Percentiles rank a stretch among this genome's conserved stretches.
Evolutionary conservation across 64 coral and sea anemone species (phyloP).

Genomic region (Hydrozoanthus tunicans): DNA sequence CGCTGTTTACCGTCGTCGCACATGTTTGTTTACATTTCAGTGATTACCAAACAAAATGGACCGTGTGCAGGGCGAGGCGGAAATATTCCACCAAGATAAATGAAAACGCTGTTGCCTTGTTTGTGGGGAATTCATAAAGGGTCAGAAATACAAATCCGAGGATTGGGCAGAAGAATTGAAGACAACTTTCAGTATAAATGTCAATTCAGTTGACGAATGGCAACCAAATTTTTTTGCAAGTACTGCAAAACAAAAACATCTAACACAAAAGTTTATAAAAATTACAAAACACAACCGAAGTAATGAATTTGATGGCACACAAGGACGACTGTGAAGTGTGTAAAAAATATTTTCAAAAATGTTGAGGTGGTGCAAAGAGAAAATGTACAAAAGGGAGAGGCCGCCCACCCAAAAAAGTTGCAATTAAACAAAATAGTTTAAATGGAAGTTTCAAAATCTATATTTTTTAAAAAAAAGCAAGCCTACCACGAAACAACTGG

Average conservation of each 20-base stretch:
- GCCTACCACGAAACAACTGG: not conserved
- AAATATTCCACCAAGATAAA: slow-evolving; percentile 1
- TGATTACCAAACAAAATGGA: not conserved
- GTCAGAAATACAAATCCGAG: not conserved
- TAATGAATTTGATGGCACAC: not conserved
- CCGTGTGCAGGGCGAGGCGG: not conserved
- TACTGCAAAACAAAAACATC: not conserved
- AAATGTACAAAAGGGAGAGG: slow-evolving; percentile 10
- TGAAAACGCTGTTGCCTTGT: not conserved
- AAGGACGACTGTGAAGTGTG: not conserved
- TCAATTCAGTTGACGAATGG: not conserved
- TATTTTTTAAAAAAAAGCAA: not conserved
- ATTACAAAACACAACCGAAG: not conserved
- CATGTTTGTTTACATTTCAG: slow-evolving; percentile 1
- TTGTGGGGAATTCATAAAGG: not conserved
- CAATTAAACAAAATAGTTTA: not conserved
- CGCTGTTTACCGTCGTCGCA: not conserved
- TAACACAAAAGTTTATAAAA: not conserved
- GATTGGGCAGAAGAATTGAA: not conserved
- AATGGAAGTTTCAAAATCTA: not conserved
- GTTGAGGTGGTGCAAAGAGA: not conserved
- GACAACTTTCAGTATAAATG: not conserved
- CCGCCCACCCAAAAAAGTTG: not conserved
- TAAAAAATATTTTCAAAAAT: not conserved
- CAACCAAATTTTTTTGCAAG: not conserved